Conservation (phyloP, 2,888 invertebrate species). For the Biston stratarius region DNA sequence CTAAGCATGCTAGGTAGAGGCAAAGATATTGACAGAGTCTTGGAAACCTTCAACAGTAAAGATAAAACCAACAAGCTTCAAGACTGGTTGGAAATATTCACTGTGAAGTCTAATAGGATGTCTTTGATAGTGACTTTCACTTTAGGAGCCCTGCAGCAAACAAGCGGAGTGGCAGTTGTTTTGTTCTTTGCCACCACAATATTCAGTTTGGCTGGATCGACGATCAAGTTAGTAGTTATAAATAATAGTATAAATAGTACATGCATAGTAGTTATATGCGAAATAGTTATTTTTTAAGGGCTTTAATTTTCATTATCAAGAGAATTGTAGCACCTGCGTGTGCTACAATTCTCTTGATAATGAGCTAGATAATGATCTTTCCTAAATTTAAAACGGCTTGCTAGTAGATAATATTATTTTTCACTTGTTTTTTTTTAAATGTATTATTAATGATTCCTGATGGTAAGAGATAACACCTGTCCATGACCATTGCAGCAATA, state of each 20-base stretch:
- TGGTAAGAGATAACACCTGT: too few relatives aligned
- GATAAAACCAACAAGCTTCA: conserved; percentile 36
- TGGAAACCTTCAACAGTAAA: conserved; percentile 30
- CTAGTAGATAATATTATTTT: too few relatives aligned
- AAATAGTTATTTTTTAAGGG: too few relatives aligned
- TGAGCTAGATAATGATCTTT: too few relatives aligned
- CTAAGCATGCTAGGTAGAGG: conserved; percentile 54
- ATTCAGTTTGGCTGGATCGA: conserved; percentile 57
- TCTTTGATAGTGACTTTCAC: conserved; percentile 55
- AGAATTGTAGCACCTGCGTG: too few relatives aligned
- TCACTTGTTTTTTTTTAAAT: too few relatives aligned
- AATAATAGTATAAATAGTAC: too few relatives aligned
- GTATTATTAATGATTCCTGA: too few relatives aligned
- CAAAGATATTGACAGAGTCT: conserved; percentile 49
- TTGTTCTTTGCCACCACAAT: conserved; percentile 57
- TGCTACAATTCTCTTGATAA: too few relatives aligned
- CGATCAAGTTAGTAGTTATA: conserved; percentile 34
- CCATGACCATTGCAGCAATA: too few relatives aligned
- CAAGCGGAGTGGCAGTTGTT: conserved; percentile 56
- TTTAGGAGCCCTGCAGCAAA: conserved; percentile 53
- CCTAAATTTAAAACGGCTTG: too few relatives aligned
- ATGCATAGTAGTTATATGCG: not conserved
- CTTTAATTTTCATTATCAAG: too few relatives aligned
- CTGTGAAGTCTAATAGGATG: conserved; percentile 53
- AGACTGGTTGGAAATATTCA: conserved; percentile 51